A percentile compares a stretch with the other conserved stretches of the same genome.
Evolutionary conservation across 1,140 invertebrate genomes (phyloP).

Genomic region (Caenorhabditis inopinata): DNA sequence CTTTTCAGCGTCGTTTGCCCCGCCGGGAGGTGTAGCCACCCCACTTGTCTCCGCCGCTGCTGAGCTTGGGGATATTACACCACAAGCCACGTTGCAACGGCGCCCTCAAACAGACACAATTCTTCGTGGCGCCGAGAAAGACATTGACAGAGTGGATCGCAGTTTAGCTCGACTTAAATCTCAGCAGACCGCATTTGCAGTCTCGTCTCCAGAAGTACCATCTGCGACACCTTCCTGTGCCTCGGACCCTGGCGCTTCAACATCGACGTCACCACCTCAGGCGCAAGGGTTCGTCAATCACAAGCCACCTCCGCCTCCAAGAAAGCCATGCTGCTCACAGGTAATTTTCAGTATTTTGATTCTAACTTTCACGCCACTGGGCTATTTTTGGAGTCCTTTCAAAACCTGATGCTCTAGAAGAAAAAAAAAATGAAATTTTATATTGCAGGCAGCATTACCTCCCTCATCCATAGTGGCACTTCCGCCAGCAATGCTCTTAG

Average conservation of each 20-base stretch:
- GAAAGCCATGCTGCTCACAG: conserved; percentile 41
- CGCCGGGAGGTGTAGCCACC: background rate
- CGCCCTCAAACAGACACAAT: background rate
- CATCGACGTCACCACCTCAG: background rate
- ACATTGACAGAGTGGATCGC: conserved; percentile 5
- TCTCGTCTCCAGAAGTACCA: background rate
- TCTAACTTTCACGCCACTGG: too few relatives aligned
- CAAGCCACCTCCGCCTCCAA: conserved; percentile 37
- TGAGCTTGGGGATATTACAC: conserved; percentile 5
- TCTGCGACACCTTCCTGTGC: background rate
- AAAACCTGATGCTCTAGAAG: too few relatives aligned
- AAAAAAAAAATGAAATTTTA: too few relatives aligned
- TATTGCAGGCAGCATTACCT: conserved; percentile 37
- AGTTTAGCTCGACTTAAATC: background rate
- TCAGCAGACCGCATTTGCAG: background rate
- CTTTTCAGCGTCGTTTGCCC: conserved; percentile 25
- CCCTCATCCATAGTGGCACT: conserved; percentile 40
- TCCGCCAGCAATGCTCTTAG: conserved; percentile 35
- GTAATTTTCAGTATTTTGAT: background rate
- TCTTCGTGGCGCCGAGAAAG: background rate
- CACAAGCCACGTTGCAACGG: background rate
- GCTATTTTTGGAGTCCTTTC: too few relatives aligned
- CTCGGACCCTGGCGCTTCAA: background rate
- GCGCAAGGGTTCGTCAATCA: background rate
- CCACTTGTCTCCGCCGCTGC: background rate